A percentile compares a stretch with the other conserved stretches of the same genome.
phyloP scores from a whole-genome alignment of 2,888 invertebrate genomes.

The Galeruca laticollis region DNA sequence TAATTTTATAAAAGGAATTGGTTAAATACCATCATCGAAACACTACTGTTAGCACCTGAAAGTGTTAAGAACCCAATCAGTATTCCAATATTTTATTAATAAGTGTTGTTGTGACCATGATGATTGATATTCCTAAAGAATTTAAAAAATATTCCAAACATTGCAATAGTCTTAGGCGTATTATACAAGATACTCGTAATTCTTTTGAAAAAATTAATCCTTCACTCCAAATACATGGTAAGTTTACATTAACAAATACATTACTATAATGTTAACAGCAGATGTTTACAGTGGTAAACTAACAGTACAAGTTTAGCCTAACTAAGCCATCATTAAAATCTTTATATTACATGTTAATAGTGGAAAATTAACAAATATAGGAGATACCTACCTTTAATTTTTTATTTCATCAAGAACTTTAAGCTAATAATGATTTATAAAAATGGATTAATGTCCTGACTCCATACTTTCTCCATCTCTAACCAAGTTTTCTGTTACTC shows the following conservation, averaged over 20 bases:
- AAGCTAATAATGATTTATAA: no score
- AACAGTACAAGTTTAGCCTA: no score
- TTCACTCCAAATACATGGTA: conserved; percentile 60
- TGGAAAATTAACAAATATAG: no score
- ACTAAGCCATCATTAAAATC: no score
- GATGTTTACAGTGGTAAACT: background rate
- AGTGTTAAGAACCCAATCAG: conserved; percentile 21
- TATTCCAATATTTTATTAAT: conserved; percentile 20
- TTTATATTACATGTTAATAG: no score
- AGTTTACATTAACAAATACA: conserved; percentile 43
- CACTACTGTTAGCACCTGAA: background rate
- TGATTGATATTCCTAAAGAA: conserved; percentile 60
- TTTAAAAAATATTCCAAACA: conserved; percentile 63
- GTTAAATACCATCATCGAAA: conserved; percentile 22
- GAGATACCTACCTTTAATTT: no score
- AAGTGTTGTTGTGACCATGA: conserved; percentile 49
- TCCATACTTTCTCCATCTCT: no score
- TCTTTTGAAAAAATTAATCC: conserved; percentile 63
- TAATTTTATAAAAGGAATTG: conserved; percentile 30
- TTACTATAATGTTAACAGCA: conserved; percentile 20
- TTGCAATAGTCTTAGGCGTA: conserved; percentile 61
- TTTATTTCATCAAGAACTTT: no score
- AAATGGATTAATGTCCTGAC: no score
- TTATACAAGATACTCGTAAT: conserved; percentile 62
- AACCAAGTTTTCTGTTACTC: no score